Percentiles rank a stretch among this genome's conserved stretches.
Conservation (phyloP, 2,888 invertebrate species). For the Andrena bucephala region DNA sequence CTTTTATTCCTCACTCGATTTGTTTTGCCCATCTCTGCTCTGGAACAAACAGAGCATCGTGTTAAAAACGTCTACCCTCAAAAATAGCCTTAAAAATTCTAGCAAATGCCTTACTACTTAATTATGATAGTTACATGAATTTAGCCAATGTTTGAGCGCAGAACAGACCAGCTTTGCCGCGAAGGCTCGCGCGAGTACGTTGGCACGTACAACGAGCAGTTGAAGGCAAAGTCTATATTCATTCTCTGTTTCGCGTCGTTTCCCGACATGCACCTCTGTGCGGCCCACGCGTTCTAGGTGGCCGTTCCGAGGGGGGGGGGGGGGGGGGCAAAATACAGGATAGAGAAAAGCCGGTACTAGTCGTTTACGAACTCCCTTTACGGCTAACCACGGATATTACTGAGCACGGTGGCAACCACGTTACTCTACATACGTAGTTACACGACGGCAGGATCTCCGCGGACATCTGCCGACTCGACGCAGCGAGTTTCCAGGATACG, state of each 20-base stretch:
- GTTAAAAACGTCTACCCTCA: too few relatives aligned
- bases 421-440: constrained; percentile 67
- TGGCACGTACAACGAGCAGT: constrained; percentile 52
- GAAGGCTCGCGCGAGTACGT: constrained; percentile 25
- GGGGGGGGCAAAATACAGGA: constrained; percentile 39
- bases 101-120: too few relatives aligned
- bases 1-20: too few relatives aligned
- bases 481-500: constrained; percentile 51
- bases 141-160: constrained; percentile 25
- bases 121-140: constrained; percentile 13
- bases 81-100: too few relatives aligned
- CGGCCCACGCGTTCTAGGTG: constrained; percentile 49
- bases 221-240: constrained; percentile 55
- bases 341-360: constrained; percentile 60
- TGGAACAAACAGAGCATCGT: too few relatives aligned
- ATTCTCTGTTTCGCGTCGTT: constrained; percentile 56
- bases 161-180: constrained; percentile 25
- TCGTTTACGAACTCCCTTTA: constrained; percentile 72
- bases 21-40: too few relatives aligned
- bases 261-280: constrained; percentile 22
- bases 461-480: constrained; percentile 46
- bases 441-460: constrained; percentile 53
- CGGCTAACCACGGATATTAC: constrained; percentile 66
- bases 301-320: constrained; percentile 34
- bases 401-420: constrained; percentile 48